Base-by-base conservation (phyloP, 92 coral and sea anemone species). In the Meandrina meandrites region DNA sequence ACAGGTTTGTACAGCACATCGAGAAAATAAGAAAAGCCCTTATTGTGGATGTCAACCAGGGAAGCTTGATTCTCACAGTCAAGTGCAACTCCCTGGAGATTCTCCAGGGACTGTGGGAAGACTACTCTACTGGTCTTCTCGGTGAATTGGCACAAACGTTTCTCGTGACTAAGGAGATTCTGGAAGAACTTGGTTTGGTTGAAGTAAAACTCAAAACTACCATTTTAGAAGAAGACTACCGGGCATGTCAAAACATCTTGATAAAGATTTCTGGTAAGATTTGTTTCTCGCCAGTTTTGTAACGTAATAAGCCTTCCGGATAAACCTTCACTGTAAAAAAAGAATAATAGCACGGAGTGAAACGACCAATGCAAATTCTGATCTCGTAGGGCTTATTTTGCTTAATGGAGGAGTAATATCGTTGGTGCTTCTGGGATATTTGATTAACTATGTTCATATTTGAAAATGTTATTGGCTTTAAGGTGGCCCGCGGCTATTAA, bases 51-150 rank as follows among this genome's bases (percentile, higher is more conserved):
- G 5, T 76, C 50, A 19, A 42, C 18, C 1, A 1, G 1, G 73
- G 73, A 1, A 67, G 73, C 35, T 67, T 67, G 73, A 37, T 76
- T 21, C 48, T 76, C 1, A 76, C 58, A 76, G 79, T 76, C 32
- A n/a, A 76, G 27, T 42, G 58, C 57, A 76, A 5, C 57, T 45
- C 79, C 14, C 35, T 42, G 19, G 31, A 42, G 7, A 76, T 47
- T 42, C 58, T 76, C 2, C 60, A 76, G 6, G 31, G 32, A n/a
- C 57, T 76, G 28, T 76, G 79, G 79, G 32, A 42, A 24, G 79
- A 76, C 31, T 76, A 76, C 50, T 45, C 54, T 1, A 40, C 28
- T 36, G 79, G 79, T 47, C 54, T 10, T 76, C 79, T 76, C 54
- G 14, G 27, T 42, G 57, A 76, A 76, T n/a, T 76, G 0, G 73